These are phyloP conservation scores for Eremobia ochroleuca DNA, from an alignment of 2,888 invertebrate species.

Conservation along the genomic window DNA sequence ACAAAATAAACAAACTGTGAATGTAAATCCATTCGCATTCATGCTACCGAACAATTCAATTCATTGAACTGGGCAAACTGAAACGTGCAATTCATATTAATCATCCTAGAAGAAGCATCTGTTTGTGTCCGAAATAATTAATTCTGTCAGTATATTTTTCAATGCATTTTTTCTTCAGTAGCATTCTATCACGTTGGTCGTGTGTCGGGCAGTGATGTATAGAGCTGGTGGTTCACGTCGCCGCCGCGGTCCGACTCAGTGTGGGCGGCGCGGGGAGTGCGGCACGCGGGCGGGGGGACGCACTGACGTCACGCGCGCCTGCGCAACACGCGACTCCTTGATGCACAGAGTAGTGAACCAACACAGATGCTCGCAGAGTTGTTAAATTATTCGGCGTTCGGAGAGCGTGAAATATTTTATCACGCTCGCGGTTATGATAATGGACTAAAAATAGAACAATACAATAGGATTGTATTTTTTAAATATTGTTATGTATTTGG, in stretches of 20 bases:
- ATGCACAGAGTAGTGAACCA: conserved; percentile 73
- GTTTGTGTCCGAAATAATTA: conserved; percentile 20
- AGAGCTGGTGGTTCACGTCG: conserved; percentile 71
- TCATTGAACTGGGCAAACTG: background rate
- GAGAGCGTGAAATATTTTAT: conserved; percentile 51
- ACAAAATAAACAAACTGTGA: conserved; percentile 2
- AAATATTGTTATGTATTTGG: conserved; percentile 9
- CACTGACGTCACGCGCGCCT: conserved; percentile 88
- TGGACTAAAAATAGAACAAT: conserved; percentile 46
- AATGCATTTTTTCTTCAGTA: conserved; percentile 45
- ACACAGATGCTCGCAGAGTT: conserved; percentile 69
- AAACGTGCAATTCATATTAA: background rate
- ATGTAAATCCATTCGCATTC: background rate
- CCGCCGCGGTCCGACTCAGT: conserved; percentile 68
- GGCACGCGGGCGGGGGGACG: conserved; percentile 70
- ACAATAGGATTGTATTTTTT: conserved; percentile 6
- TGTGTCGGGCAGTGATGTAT: conserved; percentile 64
- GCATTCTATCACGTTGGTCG: conserved; percentile 57
- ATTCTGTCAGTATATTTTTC: conserved; percentile 32
- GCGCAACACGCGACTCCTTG: conserved; percentile 83
- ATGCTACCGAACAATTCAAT: background rate
- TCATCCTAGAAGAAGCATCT: background rate
- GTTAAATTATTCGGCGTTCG: conserved; percentile 55
- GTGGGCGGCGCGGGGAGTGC: conserved; percentile 66
- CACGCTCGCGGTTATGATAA: conserved; percentile 36